Base-by-base conservation (phyloP, 2,888 invertebrate species). In the Cecidostiba fungosa region DNA sequence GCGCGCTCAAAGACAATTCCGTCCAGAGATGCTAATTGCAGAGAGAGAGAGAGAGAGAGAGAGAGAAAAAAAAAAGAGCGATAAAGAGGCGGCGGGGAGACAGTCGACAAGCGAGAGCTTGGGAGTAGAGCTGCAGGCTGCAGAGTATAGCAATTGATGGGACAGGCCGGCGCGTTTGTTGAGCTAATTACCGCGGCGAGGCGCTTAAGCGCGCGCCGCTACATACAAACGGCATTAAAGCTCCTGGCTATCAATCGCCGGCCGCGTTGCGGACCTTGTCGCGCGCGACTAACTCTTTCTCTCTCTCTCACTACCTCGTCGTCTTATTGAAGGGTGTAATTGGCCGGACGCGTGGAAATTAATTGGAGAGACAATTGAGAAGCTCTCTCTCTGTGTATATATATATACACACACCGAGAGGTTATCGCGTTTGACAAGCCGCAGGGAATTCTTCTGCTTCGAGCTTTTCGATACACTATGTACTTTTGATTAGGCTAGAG, bases 161-260 rank as follows among this genome's bases (percentile, higher is more conserved):
- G 92, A 92, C 92, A 91, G 92, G 91, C 91, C 91, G 91, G 92
- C 92, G 91, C 93, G 92, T 93, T 93, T 93, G 93, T 93, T 92
- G 93, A 92, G 93, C 93, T 93, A 93, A 93, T 93, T 93, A 93
- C 93, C 91, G 93, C 91, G 91, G 91, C 92, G 92, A 93, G 92
- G 92, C 92, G 92, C 92, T 93, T 92, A 92, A 92, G 92, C 92
- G 91, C 91, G 90, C 91, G 90, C 91, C 92, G 91, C 92, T 91
- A 93, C 93, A 93, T 92, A 93, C 92, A 93, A 93, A 93, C 92
- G 92, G 93, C 93, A 93, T 93, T 93, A 93, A 93, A 92, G 91
- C 91, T 91, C 91, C 91, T 91, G 91, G 91, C 91, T 91, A 92
- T 92, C 92, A 92, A 92, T 92, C 92, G 66, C 77, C n/a, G 16